These are phyloP conservation scores for Bombus picipes DNA, from an alignment of 1,140 invertebrate genomes.

Conservation along the genomic window DNA sequence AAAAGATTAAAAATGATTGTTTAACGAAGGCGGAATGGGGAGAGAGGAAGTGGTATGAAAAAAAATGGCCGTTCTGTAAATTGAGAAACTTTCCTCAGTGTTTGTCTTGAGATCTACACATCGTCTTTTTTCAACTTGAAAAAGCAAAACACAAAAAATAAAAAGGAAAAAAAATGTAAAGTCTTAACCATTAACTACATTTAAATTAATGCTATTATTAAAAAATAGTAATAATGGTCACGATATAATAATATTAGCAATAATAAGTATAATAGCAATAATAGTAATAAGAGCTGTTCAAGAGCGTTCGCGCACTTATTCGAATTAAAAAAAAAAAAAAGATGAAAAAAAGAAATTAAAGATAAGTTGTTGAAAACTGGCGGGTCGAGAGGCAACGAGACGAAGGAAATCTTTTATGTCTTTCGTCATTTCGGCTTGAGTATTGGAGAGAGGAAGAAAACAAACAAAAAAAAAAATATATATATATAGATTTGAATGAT, in stretches of 20 bases:
- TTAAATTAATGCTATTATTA: constrained; percentile 13
- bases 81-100: neutral
- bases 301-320: neutral
- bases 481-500: neutral
- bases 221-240: constrained; percentile 33
- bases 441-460: constrained; percentile 42
- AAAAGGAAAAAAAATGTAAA: constrained; percentile 47
- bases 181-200: neutral
- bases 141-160: constrained; percentile 35
- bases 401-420: constrained; percentile 23
- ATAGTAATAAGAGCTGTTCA: neutral
- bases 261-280: constrained; percentile 23
- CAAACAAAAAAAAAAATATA: neutral
- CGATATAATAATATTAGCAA: neutral
- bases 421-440: constrained; percentile 50
- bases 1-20: neutral
- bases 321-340: constrained; percentile 11
- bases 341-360: neutral
- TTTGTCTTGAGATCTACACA: constrained; percentile 37
- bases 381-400: constrained; percentile 33
- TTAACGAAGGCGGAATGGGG: neutral
- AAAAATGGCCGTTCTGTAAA: neutral
- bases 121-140: constrained; percentile 7
- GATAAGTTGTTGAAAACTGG: neutral
- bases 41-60: no score